Evolutionary conservation across 2,888 invertebrate species (phyloP).

Genomic region (Drosophila rubida): DNA sequence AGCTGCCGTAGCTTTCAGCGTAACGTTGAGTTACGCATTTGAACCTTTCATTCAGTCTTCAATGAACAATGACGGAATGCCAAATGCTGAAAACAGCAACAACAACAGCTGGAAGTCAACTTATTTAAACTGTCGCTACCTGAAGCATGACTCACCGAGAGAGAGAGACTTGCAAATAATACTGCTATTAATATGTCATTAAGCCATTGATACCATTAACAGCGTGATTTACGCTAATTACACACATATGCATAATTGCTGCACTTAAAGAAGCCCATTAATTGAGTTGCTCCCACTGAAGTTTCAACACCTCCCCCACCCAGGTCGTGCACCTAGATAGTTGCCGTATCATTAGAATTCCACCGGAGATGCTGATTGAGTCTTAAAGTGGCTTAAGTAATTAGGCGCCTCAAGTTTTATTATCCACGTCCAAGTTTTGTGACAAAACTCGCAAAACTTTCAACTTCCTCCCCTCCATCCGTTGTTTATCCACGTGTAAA

Average conservation of each 20-base stretch:
- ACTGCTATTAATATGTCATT: constrained; percentile 9
- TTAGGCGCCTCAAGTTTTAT: constrained; percentile 66
- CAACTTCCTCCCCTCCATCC: constrained; percentile 16
- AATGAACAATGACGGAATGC: constrained; percentile 25
- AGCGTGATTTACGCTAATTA: constrained; percentile 9
- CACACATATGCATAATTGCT: constrained; percentile 19
- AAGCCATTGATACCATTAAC: constrained; percentile 11
- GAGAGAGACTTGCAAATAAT: neutral
- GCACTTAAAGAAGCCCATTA: constrained; percentile 23
- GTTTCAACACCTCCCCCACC: neutral
- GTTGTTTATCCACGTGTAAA: constrained; percentile 35
- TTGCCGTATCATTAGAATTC: constrained; percentile 50
- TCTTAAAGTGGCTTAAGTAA: constrained; percentile 73
- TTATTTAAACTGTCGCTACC: neutral
- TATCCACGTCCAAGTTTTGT: constrained; percentile 51
- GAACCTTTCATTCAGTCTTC: constrained; percentile 18
- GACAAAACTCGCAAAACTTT: constrained; percentile 39
- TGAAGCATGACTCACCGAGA: neutral
- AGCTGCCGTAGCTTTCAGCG: constrained; percentile 42
- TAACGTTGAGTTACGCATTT: neutral
- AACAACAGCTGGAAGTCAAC: neutral
- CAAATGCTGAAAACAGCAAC: constrained; percentile 6
- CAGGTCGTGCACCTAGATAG: neutral
- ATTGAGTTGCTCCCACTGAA: constrained; percentile 24
- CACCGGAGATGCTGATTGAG: constrained; percentile 63